These are phyloP conservation scores for Vannuccia rotundouncinata DNA, from an alignment of 2,888 invertebrate genomes.

Conservation along the genomic window DNA sequence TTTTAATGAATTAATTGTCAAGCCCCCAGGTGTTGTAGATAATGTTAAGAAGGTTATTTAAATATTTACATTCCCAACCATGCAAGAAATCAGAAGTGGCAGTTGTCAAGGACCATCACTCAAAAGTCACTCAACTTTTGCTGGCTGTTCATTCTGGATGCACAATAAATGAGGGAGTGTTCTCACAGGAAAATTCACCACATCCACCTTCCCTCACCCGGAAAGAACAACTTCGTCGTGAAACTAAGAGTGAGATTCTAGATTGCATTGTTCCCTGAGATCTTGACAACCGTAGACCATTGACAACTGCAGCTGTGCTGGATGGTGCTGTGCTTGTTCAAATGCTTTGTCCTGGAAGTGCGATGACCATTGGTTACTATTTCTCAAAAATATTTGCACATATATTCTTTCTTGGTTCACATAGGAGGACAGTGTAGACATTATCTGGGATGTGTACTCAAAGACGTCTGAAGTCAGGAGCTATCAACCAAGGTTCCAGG, in stretches of 20 bases:
- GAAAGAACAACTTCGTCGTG: slow-evolving; percentile 28
- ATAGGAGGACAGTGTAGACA: slow-evolving; percentile 27
- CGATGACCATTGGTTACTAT: slow-evolving; percentile 37
- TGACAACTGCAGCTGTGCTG: slow-evolving; percentile 37
- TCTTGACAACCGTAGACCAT: slow-evolving; percentile 35
- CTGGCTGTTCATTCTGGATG: slow-evolving; percentile 36
- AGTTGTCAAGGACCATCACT: slow-evolving; percentile 34
- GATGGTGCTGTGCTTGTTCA: slow-evolving; percentile 40
- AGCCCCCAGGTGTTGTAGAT: slow-evolving; percentile 23
- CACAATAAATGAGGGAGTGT: slow-evolving; percentile 25
- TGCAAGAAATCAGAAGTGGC: slow-evolving; percentile 33
- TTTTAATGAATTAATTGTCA: slow-evolving; percentile 32
- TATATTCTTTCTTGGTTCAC: slow-evolving; percentile 37
- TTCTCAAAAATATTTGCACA: slow-evolving; percentile 38
- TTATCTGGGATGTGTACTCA: slow-evolving; percentile 7
- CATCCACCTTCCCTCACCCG: slow-evolving; percentile 30
- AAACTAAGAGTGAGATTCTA: slow-evolving; percentile 36
- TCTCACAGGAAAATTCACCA: slow-evolving; percentile 27
- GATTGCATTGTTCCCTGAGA: slow-evolving; percentile 37
- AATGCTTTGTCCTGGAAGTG: slow-evolving; percentile 37
- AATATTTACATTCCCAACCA: slow-evolving; percentile 25
- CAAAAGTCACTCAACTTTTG: slow-evolving; percentile 35
- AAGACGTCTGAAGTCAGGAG: slow-evolving; percentile 38
- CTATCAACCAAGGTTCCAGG: slow-evolving; percentile 38
- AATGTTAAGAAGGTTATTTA: slow-evolving; percentile 37